Conservation (phyloP, 2,797 vertebrate genomes). For the Leptodactylus fallax region DNA sequence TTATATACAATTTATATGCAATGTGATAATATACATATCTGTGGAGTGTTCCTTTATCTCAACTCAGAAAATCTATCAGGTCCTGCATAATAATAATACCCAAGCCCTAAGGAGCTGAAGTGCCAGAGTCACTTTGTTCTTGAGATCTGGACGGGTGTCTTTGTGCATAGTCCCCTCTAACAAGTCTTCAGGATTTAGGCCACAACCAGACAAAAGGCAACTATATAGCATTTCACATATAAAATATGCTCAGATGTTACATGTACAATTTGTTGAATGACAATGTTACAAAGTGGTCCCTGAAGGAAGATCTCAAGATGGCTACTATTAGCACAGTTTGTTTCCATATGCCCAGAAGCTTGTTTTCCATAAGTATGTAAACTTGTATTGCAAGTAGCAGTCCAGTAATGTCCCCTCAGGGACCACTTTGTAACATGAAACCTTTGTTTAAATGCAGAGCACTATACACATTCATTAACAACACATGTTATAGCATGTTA, state of each 20-base stretch:
- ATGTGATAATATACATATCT: no score
- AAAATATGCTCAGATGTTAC: background rate
- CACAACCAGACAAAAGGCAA: background rate
- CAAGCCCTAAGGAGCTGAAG: no score
- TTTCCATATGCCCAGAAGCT: background rate
- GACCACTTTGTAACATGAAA: slow-evolving; percentile 13
- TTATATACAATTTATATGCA: no score
- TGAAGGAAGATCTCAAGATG: background rate
- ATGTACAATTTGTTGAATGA: background rate
- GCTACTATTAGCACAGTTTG: background rate
- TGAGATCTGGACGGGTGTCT: no score
- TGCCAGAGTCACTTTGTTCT: no score
- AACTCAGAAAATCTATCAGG: no score
- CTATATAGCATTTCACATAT: background rate
- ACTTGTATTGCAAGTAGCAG: background rate
- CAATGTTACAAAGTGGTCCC: background rate
- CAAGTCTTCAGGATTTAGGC: background rate
- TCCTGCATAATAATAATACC: no score
- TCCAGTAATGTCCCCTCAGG: background rate
- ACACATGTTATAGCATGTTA: background rate
- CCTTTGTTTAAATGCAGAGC: background rate
- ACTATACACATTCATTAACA: background rate
- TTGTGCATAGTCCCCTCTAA: no score
- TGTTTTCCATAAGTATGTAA: background rate
- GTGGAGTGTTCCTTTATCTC: no score